These are phyloP conservation scores for Diabrotica undecimpunctata DNA, from an alignment of 1,140 invertebrate species.

Conservation along the genomic window DNA sequence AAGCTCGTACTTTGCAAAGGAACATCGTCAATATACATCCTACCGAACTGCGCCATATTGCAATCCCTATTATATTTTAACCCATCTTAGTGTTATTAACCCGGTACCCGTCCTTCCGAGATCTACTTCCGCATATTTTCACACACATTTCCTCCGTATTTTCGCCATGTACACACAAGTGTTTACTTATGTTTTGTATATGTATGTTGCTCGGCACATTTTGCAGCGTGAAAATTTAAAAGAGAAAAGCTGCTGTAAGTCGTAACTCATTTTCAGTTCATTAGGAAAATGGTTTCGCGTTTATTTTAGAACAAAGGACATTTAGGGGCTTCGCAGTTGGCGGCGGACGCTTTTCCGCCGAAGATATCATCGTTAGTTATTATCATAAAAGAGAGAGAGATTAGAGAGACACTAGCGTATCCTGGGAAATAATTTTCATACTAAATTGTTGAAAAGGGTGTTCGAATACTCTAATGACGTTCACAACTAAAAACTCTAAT, in stretches of 20 bases:
- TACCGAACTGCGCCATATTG: too few relatives aligned
- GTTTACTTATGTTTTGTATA: neutral
- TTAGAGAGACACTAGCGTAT: too few relatives aligned
- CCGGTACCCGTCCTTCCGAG: too few relatives aligned
- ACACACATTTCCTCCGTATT: too few relatives aligned
- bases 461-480: neutral
- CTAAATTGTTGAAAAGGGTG: neutral
- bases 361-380: constrained; percentile 5
- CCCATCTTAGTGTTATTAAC: too few relatives aligned
- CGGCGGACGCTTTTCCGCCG: neutral
- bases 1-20: too few relatives aligned
- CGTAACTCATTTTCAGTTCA: constrained; percentile 17
- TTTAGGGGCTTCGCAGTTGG: constrained; percentile 4
- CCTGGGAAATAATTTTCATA: neutral
- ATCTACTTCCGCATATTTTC: too few relatives aligned
- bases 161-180: too few relatives aligned
- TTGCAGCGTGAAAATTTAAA: constrained; percentile 9
- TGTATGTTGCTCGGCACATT: neutral
- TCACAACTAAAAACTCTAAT: neutral
- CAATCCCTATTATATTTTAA: too few relatives aligned
- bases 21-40: too few relatives aligned
- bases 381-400: constrained; percentile 7
- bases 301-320: constrained; percentile 12
- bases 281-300: constrained; percentile 15
- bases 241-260: constrained; percentile 4